phyloP scores from a whole-genome alignment of 92 coral and sea anemone genomes.

The Porites rus region DNA sequence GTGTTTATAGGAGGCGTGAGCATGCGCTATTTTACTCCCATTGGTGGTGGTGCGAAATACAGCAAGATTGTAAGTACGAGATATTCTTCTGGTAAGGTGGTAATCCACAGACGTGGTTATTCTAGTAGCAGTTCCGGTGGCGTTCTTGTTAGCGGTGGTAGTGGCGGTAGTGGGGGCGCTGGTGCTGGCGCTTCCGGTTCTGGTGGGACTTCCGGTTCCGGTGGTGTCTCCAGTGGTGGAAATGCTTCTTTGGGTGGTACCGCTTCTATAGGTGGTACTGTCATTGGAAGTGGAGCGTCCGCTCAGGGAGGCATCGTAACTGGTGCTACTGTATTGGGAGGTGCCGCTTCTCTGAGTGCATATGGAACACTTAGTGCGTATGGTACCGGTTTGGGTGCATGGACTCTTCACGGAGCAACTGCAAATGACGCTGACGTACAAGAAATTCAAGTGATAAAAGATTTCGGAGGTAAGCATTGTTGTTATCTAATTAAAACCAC shows the following conservation, averaged over 20 bases:
- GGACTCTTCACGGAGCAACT: slow-evolving; percentile 34
- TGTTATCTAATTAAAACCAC: no score
- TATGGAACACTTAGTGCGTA: slow-evolving; percentile 14
- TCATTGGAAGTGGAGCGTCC: background rate
- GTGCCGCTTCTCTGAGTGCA: slow-evolving; percentile 3
- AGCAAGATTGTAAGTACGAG: no score
- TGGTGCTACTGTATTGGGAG: slow-evolving; percentile 23
- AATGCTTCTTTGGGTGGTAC: background rate
- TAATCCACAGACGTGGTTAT: background rate
- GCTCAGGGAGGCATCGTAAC: background rate
- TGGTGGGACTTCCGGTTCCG: background rate
- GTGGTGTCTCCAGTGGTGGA: slow-evolving; percentile 44
- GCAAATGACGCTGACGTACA: background rate
- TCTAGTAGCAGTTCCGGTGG: slow-evolving; percentile 3
- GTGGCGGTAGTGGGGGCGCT: background rate
- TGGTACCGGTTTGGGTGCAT: slow-evolving; percentile 47
- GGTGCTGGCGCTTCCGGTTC: background rate
- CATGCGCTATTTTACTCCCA: background rate
- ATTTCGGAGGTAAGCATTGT: slow-evolving; percentile 73
- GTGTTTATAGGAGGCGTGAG: background rate
- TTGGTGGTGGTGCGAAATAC: background rate
- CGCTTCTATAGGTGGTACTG: background rate
- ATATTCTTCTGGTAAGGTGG: background rate
- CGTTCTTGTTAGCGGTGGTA: slow-evolving; percentile 32
- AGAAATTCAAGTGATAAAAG: slow-evolving; percentile 71